A percentile compares a stretch with the other conserved stretches of the same genome.
Conservation (phyloP, 2,797 vertebrate genomes). For the Gymnocypris eckloni region DNA sequence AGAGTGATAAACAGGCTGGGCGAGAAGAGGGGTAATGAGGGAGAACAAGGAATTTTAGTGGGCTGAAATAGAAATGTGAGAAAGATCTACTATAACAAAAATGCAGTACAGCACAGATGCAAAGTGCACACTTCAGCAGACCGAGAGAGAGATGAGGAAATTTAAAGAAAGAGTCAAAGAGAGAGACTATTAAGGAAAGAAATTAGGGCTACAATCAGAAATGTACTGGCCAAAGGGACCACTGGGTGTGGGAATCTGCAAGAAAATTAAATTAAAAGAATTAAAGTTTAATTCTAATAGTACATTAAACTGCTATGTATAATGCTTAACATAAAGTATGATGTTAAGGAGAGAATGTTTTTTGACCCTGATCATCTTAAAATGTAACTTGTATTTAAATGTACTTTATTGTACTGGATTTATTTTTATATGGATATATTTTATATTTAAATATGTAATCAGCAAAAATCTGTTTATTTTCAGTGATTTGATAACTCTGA, state of each 20-base stretch:
- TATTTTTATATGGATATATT: neutral
- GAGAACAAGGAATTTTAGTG: neutral
- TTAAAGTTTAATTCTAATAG: neutral
- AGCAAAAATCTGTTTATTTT: neutral
- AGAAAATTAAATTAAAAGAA: neutral
- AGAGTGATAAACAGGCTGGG: neutral
- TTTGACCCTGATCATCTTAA: neutral
- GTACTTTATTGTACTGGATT: too few relatives aligned
- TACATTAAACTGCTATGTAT: neutral
- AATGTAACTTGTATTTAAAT: neutral
- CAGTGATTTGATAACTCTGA: neutral
- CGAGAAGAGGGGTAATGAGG: conserved; percentile 1
- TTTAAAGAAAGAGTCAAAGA: conserved; percentile 59
- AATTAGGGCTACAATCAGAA: conserved; percentile 9
- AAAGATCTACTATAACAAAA: conserved; percentile 64
- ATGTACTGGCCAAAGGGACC: neutral
- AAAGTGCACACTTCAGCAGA: conserved; percentile 75
- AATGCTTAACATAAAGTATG: neutral
- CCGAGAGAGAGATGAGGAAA: conserved; percentile 58
- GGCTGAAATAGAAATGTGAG: conserved; percentile 25
- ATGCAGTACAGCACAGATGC: conserved; percentile 65
- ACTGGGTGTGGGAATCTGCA: neutral
- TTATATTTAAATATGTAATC: neutral
- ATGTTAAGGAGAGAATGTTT: neutral
- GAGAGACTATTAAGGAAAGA: conserved; percentile 51